Evolutionary conservation across 1,140 invertebrate genomes (phyloP).

Genomic region (Ctenoplectra terminalis): DNA sequence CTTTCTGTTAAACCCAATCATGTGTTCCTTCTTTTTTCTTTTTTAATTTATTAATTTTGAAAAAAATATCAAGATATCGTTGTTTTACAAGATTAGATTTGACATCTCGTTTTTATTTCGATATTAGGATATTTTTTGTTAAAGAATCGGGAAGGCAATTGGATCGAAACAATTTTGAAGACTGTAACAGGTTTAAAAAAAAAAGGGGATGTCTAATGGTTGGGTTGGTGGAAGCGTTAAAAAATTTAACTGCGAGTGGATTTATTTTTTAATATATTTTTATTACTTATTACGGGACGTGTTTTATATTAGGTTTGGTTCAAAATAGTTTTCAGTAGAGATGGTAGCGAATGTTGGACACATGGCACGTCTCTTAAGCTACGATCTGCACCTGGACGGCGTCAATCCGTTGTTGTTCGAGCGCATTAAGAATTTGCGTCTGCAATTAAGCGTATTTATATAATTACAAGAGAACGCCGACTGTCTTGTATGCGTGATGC

Average conservation of each 20-base stretch:
- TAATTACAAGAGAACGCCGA: conserved; percentile 20
- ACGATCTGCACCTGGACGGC: not conserved
- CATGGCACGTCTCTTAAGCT: not conserved
- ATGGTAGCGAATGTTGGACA: not conserved
- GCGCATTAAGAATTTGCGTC: conserved; percentile 5
- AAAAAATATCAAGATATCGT: no score
- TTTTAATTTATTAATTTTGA: not conserved
- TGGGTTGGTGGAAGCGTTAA: no score
- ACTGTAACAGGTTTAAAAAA: no score
- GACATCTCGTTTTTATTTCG: no score
- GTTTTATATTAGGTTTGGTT: not conserved
- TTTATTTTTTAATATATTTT: not conserved
- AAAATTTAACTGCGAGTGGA: no score
- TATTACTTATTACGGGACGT: not conserved
- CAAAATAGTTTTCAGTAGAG: not conserved
- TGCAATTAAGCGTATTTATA: conserved; percentile 36
- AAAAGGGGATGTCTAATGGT: no score
- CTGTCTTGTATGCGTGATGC: not conserved
- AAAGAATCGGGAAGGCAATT: no score
- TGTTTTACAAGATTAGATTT: no score
- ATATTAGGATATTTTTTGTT: no score
- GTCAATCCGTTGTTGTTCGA: not conserved
- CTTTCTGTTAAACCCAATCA: no score
- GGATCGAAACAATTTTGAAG: no score
- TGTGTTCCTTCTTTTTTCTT: not conserved